phyloP scores from a whole-genome alignment of 2,113 vertebrate species.

The Cyprinus carpio region DNA sequence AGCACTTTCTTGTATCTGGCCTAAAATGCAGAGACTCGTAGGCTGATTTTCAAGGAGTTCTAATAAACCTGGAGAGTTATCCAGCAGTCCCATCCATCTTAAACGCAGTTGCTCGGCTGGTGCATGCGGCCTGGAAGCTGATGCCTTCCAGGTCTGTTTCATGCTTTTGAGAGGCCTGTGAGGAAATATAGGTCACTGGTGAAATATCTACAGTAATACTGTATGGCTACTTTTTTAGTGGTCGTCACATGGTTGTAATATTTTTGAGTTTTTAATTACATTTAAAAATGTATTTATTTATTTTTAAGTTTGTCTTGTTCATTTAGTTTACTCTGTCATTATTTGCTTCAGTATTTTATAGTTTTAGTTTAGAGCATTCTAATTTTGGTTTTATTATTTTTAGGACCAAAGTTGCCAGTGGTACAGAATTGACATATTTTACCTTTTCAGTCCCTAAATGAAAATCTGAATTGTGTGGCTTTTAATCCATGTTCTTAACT shows the following conservation, averaged over 20 bases:
- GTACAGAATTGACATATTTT: too few relatives aligned
- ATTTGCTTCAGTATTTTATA: not conserved
- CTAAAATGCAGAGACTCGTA: not conserved
- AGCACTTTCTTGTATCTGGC: not conserved
- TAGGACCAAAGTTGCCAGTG: too few relatives aligned
- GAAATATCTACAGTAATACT: not conserved
- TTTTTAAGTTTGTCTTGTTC: not conserved
- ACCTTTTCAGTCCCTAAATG: not conserved
- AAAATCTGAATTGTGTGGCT: not conserved
- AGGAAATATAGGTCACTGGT: not conserved
- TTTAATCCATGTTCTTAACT: not conserved
- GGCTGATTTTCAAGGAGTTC: slow-evolving; percentile 5
- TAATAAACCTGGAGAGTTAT: slow-evolving; percentile 11
- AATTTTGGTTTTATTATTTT: not conserved
- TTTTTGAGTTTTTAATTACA: not conserved
- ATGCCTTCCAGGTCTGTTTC: not conserved
- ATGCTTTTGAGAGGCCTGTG: not conserved
- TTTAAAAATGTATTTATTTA: too few relatives aligned
- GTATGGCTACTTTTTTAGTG: not conserved
- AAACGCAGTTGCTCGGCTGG: not conserved
- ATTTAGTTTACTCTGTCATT: not conserved
- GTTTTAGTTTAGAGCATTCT: not conserved
- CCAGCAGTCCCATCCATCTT: not conserved
- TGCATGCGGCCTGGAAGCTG: not conserved
- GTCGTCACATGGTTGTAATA: not conserved